Percentiles rank a stretch among this genome's conserved stretches.
phyloP scores from a whole-genome alignment of 2,888 invertebrate genomes.

The Athrips mouffetella region DNA sequence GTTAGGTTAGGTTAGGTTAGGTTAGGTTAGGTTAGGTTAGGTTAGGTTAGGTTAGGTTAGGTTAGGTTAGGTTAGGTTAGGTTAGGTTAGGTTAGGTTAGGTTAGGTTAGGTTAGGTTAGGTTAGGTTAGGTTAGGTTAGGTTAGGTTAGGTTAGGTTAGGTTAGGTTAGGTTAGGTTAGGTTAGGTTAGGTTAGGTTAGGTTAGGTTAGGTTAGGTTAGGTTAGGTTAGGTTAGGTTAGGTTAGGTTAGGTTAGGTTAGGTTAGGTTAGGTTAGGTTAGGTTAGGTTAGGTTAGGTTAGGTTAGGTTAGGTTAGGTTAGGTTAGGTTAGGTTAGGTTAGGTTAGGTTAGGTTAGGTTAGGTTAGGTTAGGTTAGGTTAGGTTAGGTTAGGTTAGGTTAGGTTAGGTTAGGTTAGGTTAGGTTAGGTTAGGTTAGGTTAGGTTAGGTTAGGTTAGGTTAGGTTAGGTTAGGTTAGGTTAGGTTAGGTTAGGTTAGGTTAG shows the following conservation, averaged over 20 bases:
- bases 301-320: conserved; percentile 18
- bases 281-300: conserved; percentile 23
- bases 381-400: conserved; percentile 26
- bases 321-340: conserved; percentile 24
- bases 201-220: conserved; percentile 24
- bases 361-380: conserved; percentile 13
- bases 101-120: conserved; percentile 19
- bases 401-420: conserved; percentile 23
- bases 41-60: conserved; percentile 21
- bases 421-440: conserved; percentile 15
- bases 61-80: conserved; percentile 20
- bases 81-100: conserved; percentile 19
- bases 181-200: conserved; percentile 24
- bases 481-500: conserved; percentile 24
- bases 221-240: conserved; percentile 21
- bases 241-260: conserved; percentile 20
- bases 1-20: conserved; percentile 17
- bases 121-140: conserved; percentile 21
- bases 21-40: conserved; percentile 19
- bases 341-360: conserved; percentile 20
- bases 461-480: conserved; percentile 21
- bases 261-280: conserved; percentile 23
- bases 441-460: conserved; percentile 23
- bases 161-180: conserved; percentile 22
- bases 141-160: conserved; percentile 20